A percentile compares a stretch with the other conserved stretches of the same genome.
phyloP scores from a whole-genome alignment of 2,888 invertebrate genomes.

The Cecidostiba fungosa region DNA sequence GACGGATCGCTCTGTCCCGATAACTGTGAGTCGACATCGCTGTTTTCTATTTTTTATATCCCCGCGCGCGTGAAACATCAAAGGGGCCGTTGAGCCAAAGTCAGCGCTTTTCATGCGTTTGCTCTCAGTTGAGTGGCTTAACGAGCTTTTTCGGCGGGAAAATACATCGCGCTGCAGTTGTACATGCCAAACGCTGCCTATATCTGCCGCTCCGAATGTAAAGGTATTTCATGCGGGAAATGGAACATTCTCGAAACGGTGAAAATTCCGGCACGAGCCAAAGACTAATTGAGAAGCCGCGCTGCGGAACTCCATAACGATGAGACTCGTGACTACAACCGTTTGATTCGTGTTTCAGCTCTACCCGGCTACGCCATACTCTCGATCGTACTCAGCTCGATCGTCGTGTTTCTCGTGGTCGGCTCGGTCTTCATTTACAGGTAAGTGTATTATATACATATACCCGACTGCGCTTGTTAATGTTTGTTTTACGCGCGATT shows the following conservation, averaged over 20 bases:
- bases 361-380: conserved; percentile 93
- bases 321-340: conserved; percentile 13
- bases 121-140: too few species aligned
- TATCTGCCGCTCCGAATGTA: too few species aligned
- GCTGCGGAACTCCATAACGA: not conserved
- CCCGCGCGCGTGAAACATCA: not conserved
- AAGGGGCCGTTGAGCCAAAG: not conserved
- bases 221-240: not conserved
- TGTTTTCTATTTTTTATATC: not conserved
- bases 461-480: not conserved
- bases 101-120: not conserved
- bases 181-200: too few species aligned
- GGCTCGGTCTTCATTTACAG: conserved; percentile 90
- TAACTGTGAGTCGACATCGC: conserved; percentile 81
- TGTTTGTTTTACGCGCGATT: not conserved
- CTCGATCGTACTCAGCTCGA: conserved; percentile 90
- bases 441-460: conserved; percentile 80
- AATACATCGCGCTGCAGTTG: too few species aligned
- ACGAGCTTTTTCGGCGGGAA: too few species aligned
- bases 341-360: conserved; percentile 81
- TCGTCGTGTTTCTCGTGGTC: conserved; percentile 86
- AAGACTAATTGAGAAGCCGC: not conserved
- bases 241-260: not conserved
- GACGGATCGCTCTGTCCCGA: conserved; percentile 94
- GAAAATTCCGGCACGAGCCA: not conserved